A percentile compares a stretch with the other conserved stretches of the same genome.
These are phyloP conservation scores for Bradysia coprophila DNA, from an alignment of 1,140 invertebrate species.

Conservation along the genomic window DNA sequence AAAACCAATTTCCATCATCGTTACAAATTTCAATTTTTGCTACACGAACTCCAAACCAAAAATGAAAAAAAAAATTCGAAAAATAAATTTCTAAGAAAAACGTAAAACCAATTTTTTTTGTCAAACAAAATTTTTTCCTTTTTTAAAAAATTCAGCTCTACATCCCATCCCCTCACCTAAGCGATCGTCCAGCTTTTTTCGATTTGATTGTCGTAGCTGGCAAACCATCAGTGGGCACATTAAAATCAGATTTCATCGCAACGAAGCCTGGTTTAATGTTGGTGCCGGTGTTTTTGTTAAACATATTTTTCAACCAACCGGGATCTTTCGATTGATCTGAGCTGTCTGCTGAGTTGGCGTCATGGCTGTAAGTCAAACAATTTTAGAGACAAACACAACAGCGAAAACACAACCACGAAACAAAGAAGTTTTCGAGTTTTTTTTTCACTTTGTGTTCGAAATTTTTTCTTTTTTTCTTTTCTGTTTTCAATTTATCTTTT, in stretches of 20 bases:
- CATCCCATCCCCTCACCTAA: constrained; percentile 25
- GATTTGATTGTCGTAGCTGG: constrained; percentile 16
- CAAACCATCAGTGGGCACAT: constrained; percentile 17
- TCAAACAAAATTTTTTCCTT: no score
- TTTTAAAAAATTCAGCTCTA: no score
- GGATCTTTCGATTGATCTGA: constrained; percentile 5
- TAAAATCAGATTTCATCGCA: constrained; percentile 12
- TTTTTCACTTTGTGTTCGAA: no score
- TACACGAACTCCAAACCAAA: no score
- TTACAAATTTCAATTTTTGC: no score
- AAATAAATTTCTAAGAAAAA: no score
- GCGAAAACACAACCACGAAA: neutral
- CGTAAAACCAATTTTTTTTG: no score
- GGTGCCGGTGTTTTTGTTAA: constrained; percentile 8
- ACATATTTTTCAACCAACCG: constrained; percentile 23
- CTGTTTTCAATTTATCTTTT: no score
- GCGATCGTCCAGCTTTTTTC: constrained; percentile 23
- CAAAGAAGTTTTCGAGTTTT: no score
- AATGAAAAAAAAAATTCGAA: no score
- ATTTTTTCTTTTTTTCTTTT: no score
- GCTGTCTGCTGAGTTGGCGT: constrained; percentile 15
- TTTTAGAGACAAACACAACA: neutral
- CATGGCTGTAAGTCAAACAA: constrained; percentile 3
- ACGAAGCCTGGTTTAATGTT: neutral
- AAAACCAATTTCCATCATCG: no score